phyloP scores from a whole-genome alignment of 2,113 vertebrate genomes.

The Serilophus lunatus region DNA sequence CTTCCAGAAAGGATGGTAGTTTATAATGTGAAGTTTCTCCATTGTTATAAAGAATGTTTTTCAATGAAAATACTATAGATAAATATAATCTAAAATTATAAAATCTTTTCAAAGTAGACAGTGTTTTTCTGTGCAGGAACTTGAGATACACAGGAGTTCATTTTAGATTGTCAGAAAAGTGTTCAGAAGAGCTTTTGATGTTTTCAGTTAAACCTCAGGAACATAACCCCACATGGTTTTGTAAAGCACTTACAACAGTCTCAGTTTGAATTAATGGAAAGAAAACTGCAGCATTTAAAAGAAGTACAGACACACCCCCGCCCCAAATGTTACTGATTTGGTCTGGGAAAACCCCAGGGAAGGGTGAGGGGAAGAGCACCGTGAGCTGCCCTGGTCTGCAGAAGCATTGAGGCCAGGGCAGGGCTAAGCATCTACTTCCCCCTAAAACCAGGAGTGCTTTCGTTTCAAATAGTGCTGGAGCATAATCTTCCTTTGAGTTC shows the following conservation, averaged over 20 bases:
- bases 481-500: background rate
- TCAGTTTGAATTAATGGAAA: background rate
- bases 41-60: background rate
- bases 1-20: background rate
- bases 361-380: background rate
- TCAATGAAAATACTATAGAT: background rate
- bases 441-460: background rate
- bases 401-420: background rate
- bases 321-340: background rate
- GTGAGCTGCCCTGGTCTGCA: fast-evolving
- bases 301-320: fast-evolving
- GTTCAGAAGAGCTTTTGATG: background rate
- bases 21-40: background rate
- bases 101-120: background rate
- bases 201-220: background rate
- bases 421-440: background rate
- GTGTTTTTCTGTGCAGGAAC: background rate
- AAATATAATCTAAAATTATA: background rate
- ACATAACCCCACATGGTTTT: background rate
- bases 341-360: background rate
- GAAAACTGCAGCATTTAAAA: background rate
- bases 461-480: background rate
- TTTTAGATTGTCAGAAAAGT: background rate
- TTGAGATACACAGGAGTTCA: background rate
- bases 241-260: background rate